Percentiles rank a stretch among this genome's conserved stretches.
Evolutionary conservation across 2,888 invertebrate species (phyloP).

Genomic region (Spilarctia lutea): DNA sequence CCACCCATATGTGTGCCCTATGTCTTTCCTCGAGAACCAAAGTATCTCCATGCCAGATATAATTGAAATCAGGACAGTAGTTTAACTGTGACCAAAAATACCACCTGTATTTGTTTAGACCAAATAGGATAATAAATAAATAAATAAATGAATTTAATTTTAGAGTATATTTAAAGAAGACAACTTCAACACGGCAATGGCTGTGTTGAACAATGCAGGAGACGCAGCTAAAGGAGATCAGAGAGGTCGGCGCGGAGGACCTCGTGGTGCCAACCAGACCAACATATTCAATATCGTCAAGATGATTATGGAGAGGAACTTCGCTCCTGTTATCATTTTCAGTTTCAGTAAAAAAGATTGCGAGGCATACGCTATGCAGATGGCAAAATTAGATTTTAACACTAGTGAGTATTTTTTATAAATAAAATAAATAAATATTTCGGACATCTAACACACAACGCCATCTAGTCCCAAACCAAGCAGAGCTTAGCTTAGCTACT

Average conservation of each 20-base stretch:
- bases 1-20: too few relatives aligned
- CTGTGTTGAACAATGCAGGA: constrained; percentile 92
- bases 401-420: constrained; percentile 85
- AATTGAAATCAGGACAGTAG: too few relatives aligned
- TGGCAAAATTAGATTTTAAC: constrained; percentile 99
- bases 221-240: constrained; percentile 94
- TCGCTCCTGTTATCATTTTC: constrained; percentile 99
- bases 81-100: too few relatives aligned
- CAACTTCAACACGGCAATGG: constrained; percentile 99
- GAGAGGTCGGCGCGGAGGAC: constrained; percentile 91
- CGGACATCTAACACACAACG: too few relatives aligned
- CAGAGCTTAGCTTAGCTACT: too few relatives aligned
- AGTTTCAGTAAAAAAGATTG: constrained; percentile 99
- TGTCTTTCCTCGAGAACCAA: too few relatives aligned
- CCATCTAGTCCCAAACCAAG: too few relatives aligned
- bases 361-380: constrained; percentile 97
- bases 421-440: too few relatives aligned
- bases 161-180: constrained; percentile 98
- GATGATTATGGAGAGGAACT: constrained; percentile 99
- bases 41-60: too few relatives aligned
- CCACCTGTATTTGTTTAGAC: too few relatives aligned
- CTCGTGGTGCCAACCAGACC: constrained; percentile 88
- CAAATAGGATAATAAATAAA: too few relatives aligned
- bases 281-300: constrained; percentile 99
- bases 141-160: not conserved